Evolutionary conservation across 1,140 invertebrate species (phyloP), one percentile per base, ranked within the genome.

Genomic region (Theocolax elegans): DNA sequence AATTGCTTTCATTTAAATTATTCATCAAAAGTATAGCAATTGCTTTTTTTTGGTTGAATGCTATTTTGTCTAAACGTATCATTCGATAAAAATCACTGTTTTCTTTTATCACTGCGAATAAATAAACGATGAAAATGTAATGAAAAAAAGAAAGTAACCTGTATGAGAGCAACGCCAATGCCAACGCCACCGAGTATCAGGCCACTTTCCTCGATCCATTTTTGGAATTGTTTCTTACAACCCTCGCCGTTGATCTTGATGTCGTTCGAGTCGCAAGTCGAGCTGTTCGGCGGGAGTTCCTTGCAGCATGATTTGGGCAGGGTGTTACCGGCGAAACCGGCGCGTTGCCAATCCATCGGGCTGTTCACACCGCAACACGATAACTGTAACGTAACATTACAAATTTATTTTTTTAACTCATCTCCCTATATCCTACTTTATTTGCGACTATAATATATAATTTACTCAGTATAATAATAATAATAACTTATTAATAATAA

Each of bases 301-400:
- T 86, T 83, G 82, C 93, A 95, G 80, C 93, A 94, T 1, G 91
- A 89, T 27, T 87, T 80, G 0, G 93, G 92, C 53, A 93, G 79
- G 3, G 84, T 85, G 40, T 87, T 83, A 35, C 88, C 89, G 12
- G 83, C 74, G 72, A 87, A 89, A 60, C 71, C 71, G 48, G 87
- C 78, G 29, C 80, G 83, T 29, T 82, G 68, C 93, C 94, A 96
- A 77, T 95, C 93, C 0, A 72, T 69, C 3, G 89, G 88, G 10
- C 89, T 87, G 60, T 89, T 86, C 35, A 94, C 91, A 60, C 94
- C 94, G 77, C 94, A 96, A 83, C 94, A 96, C 78, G 91, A 82
- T 66, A 94, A 84, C 92, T 95, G 79, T 31, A 87, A 84, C 54
- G 56, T 72, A 53, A 65, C 19, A n/a, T n/a, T n/a, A n/a, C n/a